These are phyloP conservation scores for Bicyclus anynana DNA, from an alignment of 1,140 invertebrate species.

Conservation along the genomic window DNA sequence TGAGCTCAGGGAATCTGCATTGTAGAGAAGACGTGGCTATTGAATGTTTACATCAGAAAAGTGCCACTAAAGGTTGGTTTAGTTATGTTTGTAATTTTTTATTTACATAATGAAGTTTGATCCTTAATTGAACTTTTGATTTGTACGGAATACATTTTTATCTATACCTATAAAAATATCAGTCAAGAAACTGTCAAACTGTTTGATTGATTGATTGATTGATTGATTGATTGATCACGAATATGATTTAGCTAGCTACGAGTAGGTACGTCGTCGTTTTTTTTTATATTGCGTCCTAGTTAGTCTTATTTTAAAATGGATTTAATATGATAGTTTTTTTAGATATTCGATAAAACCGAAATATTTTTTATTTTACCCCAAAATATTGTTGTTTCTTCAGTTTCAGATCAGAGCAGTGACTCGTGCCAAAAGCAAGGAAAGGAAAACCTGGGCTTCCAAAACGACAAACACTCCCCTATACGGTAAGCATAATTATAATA, in stretches of 20 bases:
- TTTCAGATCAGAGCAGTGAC: slow-evolving; percentile 61
- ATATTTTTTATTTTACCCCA: too few species aligned
- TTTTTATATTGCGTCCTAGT: too few species aligned
- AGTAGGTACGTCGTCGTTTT: too few species aligned
- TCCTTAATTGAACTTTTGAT: background rate
- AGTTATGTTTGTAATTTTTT: background rate
- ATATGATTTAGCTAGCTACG: too few species aligned
- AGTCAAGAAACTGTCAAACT: too few species aligned
- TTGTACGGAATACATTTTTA: background rate
- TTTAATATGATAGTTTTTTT: too few species aligned
- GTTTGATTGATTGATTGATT: too few species aligned
- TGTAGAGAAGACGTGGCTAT: slow-evolving; percentile 50
- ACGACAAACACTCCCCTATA: slow-evolving; percentile 77
- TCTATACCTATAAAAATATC: too few species aligned
- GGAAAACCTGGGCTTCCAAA: slow-evolving; percentile 82
- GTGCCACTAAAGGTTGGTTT: slow-evolving; percentile 51
- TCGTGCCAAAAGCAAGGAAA: slow-evolving; percentile 78
- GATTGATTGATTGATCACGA: too few species aligned
- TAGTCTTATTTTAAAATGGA: too few species aligned
- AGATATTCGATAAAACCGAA: too few species aligned
- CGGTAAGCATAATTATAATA: too few species aligned
- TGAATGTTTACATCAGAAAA: slow-evolving; percentile 64
- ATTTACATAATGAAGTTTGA: background rate
- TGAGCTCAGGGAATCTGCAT: slow-evolving; percentile 54
- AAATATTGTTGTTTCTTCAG: slow-evolving; percentile 28